These are phyloP conservation scores for Tiliqua scincoides DNA, from an alignment of 2,113 vertebrate species.

Conservation along the genomic window DNA sequence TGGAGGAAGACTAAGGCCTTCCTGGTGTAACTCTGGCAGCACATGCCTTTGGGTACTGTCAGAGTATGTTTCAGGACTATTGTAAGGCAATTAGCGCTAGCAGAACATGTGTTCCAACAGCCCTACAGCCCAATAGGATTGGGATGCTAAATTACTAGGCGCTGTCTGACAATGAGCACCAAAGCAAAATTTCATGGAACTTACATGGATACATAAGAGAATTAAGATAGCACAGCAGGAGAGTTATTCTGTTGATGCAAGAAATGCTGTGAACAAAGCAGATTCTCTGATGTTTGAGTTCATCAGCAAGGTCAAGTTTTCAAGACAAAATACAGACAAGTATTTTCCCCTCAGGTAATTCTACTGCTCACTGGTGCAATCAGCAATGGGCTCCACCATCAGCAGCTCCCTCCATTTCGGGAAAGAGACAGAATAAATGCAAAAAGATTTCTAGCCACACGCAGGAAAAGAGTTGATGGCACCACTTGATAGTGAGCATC, in stretches of 20 bases:
- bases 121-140: no score
- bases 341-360: slow-evolving; percentile 13
- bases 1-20: no score
- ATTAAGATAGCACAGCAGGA: background rate
- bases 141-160: no score
- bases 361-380: slow-evolving; percentile 39
- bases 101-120: no score
- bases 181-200: no score
- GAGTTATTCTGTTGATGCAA: background rate
- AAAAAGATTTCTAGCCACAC: slow-evolving; percentile 48
- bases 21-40: no score
- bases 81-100: no score
- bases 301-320: background rate
- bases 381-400: slow-evolving; percentile 40
- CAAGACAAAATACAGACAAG: background rate
- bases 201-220: background rate
- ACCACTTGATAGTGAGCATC: slow-evolving; percentile 69
- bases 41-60: no score
- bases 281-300: background rate
- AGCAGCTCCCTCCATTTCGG: slow-evolving; percentile 38
- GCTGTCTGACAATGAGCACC: no score
- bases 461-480: slow-evolving; percentile 69
- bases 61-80: no score
- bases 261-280: background rate
- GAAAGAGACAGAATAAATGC: slow-evolving; percentile 39